Percentiles rank a stretch among this genome's conserved stretches.
These are phyloP conservation scores for Acanthopleura granulata DNA, from an alignment of 2,888 invertebrate species.

Conservation along the genomic window DNA sequence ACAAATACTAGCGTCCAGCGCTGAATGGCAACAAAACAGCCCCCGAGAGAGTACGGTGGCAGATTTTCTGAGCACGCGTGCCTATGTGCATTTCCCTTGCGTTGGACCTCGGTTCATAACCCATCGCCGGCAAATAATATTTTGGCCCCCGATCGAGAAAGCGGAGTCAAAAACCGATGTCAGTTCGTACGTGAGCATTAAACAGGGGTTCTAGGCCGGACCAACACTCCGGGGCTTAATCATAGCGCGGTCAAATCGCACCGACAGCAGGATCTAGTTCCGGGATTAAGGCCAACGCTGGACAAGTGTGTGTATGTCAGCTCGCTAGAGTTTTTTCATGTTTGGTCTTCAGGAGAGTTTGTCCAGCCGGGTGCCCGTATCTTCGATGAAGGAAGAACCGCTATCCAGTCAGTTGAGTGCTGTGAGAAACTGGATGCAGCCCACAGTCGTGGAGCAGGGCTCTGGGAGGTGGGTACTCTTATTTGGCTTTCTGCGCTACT, in stretches of 20 bases:
- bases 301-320: not conserved
- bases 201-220: not conserved
- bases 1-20: constrained; percentile 2
- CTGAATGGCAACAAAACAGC: constrained; percentile 10
- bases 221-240: constrained; percentile 1
- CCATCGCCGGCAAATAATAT: constrained; percentile 18
- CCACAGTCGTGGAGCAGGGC: constrained; percentile 60
- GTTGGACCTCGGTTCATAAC: constrained; percentile 13
- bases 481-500: not conserved
- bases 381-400: constrained; percentile 61
- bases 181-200: not conserved
- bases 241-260: not conserved
- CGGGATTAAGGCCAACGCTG: too few relatives aligned
- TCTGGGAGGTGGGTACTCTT: constrained; percentile 37
- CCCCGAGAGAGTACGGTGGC: constrained; percentile 7
- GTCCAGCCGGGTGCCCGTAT: constrained; percentile 23
- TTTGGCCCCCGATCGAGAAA: not conserved
- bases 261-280: not conserved
- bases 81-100: constrained; percentile 12
- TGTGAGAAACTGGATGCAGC: constrained; percentile 69
- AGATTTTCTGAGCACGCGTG: constrained; percentile 6
- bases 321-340: constrained; percentile 35
- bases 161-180: constrained; percentile 9
- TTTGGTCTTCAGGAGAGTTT: constrained; percentile 35
- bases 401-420: constrained; percentile 50